Base-by-base conservation (phyloP, 1,140 invertebrate species). In the Diplogasteroides magnus region DNA sequence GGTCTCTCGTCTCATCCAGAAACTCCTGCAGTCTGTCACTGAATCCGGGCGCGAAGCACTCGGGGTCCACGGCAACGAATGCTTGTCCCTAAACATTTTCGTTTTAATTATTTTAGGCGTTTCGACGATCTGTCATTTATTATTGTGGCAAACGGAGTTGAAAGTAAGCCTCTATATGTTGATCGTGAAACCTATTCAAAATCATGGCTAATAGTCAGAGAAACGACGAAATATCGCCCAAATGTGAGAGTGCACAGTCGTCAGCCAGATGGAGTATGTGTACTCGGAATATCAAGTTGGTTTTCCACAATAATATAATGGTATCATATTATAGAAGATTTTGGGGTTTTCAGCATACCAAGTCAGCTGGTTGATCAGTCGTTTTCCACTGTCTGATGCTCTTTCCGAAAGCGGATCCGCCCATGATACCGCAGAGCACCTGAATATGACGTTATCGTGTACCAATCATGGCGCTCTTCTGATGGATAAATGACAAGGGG, bases 41-140 rank as follows among this genome's bases (percentile, higher is more conserved):
- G 76, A 94, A 93, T 3, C 90, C 90, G 0, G 89, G 87, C 0
- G 88, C 90, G 85, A 96, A 95, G 76, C 86, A 88, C 1, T 88
- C 85, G 0, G 91, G 91, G 86, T 95, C 87, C 13, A 96, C 87
- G 0, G 91, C 92, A 31, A 94, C 88, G 83, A 94, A 95, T 77
- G 91, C 91, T 64, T 95, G 92, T 0, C 92, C 92, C 76, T 59
- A 55, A 62, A 67, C 23, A 29, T 15, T n/a, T 28, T 55, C 59
- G 11, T 67, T 31, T 13, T 23, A 25, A n/a, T 31, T 29, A 15
- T 65, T 3, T 15, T 27, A 65, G 28, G 2, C 23, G n/a, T 27
- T 1, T n/a, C 14, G 28, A 25, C n/a, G 2, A 14, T 62, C n/a
- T 11, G 37, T 48, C 37, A 48, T 11, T 48, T 11, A 48, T 48